Evolutionary conservation across 2,888 invertebrate species (phyloP).

Genomic region (Drosophila buzzatii): DNA sequence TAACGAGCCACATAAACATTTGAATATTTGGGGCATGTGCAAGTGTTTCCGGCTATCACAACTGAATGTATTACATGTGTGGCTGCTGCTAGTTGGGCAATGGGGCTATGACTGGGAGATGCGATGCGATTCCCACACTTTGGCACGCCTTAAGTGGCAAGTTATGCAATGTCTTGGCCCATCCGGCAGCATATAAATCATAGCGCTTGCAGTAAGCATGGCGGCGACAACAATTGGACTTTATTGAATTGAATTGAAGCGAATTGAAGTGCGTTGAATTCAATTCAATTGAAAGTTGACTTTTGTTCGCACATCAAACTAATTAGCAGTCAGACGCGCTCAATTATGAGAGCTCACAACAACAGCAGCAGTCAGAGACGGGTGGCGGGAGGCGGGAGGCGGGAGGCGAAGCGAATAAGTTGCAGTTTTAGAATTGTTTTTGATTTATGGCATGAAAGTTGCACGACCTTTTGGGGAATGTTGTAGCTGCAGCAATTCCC

Average conservation of each 20-base stretch:
- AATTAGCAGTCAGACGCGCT: slow-evolving; percentile 54
- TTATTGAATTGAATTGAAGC: slow-evolving; percentile 39
- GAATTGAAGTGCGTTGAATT: slow-evolving; percentile 34
- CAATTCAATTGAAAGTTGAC: slow-evolving; percentile 45
- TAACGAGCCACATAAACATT: slow-evolving; percentile 37
- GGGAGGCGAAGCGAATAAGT: slow-evolving; percentile 2
- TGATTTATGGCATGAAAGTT: slow-evolving; percentile 64
- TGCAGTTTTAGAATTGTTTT: slow-evolving; percentile 59
- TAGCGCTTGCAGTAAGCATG: slow-evolving; percentile 4
- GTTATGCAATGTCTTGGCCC: slow-evolving; percentile 45
- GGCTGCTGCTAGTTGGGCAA: slow-evolving; percentile 11
- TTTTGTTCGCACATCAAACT: slow-evolving; percentile 54
- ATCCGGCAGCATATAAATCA: slow-evolving; percentile 39
- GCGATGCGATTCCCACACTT: slow-evolving; percentile 38
- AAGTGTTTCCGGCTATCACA: slow-evolving; percentile 52
- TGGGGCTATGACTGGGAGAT: slow-evolving; percentile 3
- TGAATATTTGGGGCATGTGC: slow-evolving; percentile 38
- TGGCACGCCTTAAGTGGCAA: slow-evolving; percentile 37
- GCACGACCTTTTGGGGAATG: slow-evolving; percentile 51
- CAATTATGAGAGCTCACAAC: slow-evolving; percentile 45
- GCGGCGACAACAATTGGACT: slow-evolving; percentile 26
- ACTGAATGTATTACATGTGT: slow-evolving; percentile 29
- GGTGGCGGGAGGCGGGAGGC: neutral
- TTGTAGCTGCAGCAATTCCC: slow-evolving; percentile 15
- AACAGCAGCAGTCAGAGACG: neutral